phyloP scores from a whole-genome alignment of 2,888 invertebrate genomes.

The Apantesis nais region DNA sequence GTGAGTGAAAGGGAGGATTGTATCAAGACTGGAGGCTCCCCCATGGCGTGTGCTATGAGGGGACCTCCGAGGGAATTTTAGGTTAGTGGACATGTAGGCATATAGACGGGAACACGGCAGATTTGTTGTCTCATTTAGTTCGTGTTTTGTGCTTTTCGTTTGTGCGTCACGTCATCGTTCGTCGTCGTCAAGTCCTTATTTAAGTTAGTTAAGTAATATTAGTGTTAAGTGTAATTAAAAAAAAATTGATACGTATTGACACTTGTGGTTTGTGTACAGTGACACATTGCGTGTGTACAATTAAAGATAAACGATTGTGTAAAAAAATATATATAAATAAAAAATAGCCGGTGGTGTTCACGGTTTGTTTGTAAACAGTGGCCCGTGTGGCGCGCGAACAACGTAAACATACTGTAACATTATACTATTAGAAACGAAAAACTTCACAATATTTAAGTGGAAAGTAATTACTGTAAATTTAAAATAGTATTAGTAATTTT shows the following conservation, averaged over 20 bases:
- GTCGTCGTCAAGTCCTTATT: conserved; percentile 74
- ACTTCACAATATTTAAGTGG: conserved; percentile 47
- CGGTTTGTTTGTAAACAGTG: conserved; percentile 81
- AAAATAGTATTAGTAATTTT: conserved; percentile 38
- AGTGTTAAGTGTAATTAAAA: conserved; percentile 50
- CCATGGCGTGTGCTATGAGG: conserved; percentile 79
- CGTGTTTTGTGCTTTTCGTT: conserved; percentile 85
- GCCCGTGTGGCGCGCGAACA: conserved; percentile 68
- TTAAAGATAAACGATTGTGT: conserved; percentile 43
- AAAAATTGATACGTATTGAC: conserved; percentile 29
- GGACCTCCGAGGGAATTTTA: conserved; percentile 82
- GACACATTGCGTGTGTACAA: conserved; percentile 49
- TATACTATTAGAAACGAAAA: conserved; percentile 51
- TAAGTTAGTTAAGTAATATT: conserved; percentile 52
- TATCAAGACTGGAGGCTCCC: conserved; percentile 77
- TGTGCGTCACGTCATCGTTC: conserved; percentile 83
- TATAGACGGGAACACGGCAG: conserved; percentile 86
- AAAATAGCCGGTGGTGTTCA: conserved; percentile 58
- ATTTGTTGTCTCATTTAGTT: conserved; percentile 85
- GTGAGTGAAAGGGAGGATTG: conserved; percentile 82
- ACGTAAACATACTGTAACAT: conserved; percentile 62
- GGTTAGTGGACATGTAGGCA: conserved; percentile 87
- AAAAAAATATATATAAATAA: conserved; percentile 45
- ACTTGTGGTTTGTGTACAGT: conserved; percentile 46
- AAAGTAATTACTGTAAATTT: conserved; percentile 33